Base-by-base conservation (phyloP, 1,140 invertebrate genomes). In the Drosophila willistoni region DNA sequence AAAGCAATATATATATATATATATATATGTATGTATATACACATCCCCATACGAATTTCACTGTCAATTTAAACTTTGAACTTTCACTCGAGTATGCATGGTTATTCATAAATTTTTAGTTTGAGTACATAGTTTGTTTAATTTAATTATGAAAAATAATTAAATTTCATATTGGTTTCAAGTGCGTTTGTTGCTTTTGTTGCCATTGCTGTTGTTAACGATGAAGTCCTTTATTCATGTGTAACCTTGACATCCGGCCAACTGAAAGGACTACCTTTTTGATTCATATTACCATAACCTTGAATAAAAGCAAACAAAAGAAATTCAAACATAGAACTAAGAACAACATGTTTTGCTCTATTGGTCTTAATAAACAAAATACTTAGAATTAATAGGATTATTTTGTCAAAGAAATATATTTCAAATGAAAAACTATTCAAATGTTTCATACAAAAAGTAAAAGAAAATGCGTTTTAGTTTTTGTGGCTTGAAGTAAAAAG, bases 81-180 rank as follows among this genome's bases (percentile, higher is more conserved):
- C 17, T 51, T 22, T 22, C 19, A 19, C 14, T 17, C 4, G n/a
- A 47, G 7, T 17, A 6, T 47, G 7, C 19, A 47, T 47, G 36
- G 36, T 12, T 13, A 13, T 39, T 39, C 36, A 39, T 13, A 17
- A 17, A 7, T 47, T 47, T 47, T 7, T 47, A 19, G 17, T 17
- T 9, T 10, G 14, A 2, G 5, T 44, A 44, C 42, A 44, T 19
- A 17, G 44, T 47, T 47, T 47, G 44, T 47, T 7, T 47, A 47
- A 47, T 47, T 17, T 47, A 47, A 47, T 47, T 47, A 47, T 9
- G 2, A 47, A 47, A 47, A 47, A 17, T 17, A 47, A 47, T 47
- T 19, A 10, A 51, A 12, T 51, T 51, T 51, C 44, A 4, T 12
- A 22, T 51, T 51, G 17, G 3, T 19, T 22, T 22, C 7, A 12